Base-by-base conservation (phyloP, 23 tunicate species). In the Pegea sp. region DNA sequence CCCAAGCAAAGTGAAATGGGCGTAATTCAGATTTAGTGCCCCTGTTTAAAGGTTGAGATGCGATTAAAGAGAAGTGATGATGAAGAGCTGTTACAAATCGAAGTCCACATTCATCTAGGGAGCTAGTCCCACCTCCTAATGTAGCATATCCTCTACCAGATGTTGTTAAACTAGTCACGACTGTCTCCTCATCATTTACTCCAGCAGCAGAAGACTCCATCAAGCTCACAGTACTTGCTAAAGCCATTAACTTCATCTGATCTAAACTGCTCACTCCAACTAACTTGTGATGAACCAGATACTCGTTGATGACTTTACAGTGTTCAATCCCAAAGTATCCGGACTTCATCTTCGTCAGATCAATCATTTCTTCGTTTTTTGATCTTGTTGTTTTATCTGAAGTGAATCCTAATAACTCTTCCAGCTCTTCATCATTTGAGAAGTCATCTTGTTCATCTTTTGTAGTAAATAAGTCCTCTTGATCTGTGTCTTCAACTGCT, bases 1-100 rank as follows among this genome's bases (percentile, higher is more conserved):
- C 99, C 99, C 99, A 91, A 0, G 81, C 93, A 58, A 84, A 73
- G 32, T 84, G 95, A 61, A 76, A 68, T 7, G 95, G 32, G 26
- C 68, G 51, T 5, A 84, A 61, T 16, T 11, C 11, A 16, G 11
- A 8, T 38, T 38, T 38, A 16, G 11, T 38, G 5, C 95, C 84
- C 42, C 63, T 71, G 25, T 62, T 73, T 24, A 84, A 43, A 4
- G 93, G 93, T 1, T 71, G 65, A 20, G 80, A 65, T 33, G 62
- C 66, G 7, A 73, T 67, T 38, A 84, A 44, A 44, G 84, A 84
- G 16, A 68, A 31, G 46, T 84, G 95, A 48, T 84, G 64, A 52
- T 84, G 95, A 62, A 84, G 22, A 4, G 95, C 95, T 64, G 69
- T 75, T 22, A 84, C 74, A 68, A 69, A 84, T 52, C 80, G 55